Percentiles rank a stretch among this genome's conserved stretches.
These are phyloP conservation scores for Fistularia commersonii DNA, from an alignment of 2,797 vertebrate species.

Conservation along the genomic window DNA sequence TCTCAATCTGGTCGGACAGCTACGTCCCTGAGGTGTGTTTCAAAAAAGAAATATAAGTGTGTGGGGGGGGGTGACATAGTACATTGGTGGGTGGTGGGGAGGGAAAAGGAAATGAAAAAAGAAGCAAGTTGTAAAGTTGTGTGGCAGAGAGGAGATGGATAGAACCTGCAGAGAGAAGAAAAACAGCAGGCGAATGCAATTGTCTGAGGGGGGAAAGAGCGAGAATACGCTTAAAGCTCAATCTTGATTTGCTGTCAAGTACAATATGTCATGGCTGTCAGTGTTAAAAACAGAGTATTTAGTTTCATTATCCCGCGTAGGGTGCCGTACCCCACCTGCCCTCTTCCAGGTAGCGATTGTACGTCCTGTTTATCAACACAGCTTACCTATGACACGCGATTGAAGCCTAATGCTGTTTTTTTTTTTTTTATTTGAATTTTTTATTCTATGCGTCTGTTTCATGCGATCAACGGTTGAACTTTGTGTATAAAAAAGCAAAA, in stretches of 20 bases:
- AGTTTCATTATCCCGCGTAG: conserved; percentile 27
- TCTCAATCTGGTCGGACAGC: conserved; percentile 51
- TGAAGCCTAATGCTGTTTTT: too few species aligned
- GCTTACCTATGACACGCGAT: too few species aligned
- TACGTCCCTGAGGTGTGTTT: conserved; percentile 43
- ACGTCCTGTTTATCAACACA: too few species aligned
- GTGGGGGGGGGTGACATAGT: background rate
- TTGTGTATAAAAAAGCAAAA: too few species aligned
- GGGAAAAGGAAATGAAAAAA: conserved; percentile 7
- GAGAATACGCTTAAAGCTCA: conserved; percentile 41
- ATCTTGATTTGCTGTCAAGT: conserved; percentile 54
- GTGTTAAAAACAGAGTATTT: background rate
- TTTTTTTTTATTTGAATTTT: too few species aligned
- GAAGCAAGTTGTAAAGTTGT: conserved; percentile 4
- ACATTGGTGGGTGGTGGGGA: too few species aligned
- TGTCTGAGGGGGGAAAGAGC: conserved; percentile 34
- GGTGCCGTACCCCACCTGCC: too few species aligned
- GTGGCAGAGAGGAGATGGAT: conserved; percentile 2
- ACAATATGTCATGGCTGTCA: conserved; percentile 47
- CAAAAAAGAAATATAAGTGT: conserved; percentile 19
- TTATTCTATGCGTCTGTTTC: too few species aligned
- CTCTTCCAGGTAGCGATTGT: too few species aligned
- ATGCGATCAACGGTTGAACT: too few species aligned
- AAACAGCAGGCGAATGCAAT: conserved; percentile 11
- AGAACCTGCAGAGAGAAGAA: background rate